phyloP scores from a whole-genome alignment of 2,113 vertebrate genomes.

The Terrapene triunguis region DNA sequence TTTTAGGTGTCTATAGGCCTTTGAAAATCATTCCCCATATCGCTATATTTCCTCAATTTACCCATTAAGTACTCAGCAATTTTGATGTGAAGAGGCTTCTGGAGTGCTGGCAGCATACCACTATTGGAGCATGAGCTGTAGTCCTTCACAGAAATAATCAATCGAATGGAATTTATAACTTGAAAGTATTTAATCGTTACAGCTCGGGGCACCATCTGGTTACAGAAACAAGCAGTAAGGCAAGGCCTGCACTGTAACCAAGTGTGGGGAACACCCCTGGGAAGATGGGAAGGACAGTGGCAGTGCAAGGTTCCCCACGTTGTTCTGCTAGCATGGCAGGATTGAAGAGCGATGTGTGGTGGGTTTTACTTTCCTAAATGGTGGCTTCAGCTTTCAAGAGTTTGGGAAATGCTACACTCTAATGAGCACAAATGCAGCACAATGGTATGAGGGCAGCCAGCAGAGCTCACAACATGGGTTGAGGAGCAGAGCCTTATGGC shows the following conservation, averaged over 20 bases:
- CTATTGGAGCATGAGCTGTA: neutral
- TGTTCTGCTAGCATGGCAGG: neutral
- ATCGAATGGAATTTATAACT: neutral
- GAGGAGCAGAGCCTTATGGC: neutral
- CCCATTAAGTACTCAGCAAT: neutral
- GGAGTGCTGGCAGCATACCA: neutral
- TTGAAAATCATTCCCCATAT: neutral
- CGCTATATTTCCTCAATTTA: neutral
- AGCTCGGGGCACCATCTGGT: neutral
- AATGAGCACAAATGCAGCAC: neutral
- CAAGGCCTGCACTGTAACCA: neutral
- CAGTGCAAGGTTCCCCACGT: neutral
- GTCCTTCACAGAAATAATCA: neutral
- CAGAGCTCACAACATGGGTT: neutral
- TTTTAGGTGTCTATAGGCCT: neutral
- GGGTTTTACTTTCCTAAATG: neutral
- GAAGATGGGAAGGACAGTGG: neutral
- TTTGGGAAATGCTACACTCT: neutral
- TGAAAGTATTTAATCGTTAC: neutral
- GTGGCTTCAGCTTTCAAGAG: neutral
- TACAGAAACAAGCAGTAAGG: neutral
- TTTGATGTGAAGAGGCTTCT: neutral
- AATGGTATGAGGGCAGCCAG: neutral
- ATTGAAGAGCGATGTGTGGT: neutral
- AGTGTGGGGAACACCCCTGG: neutral